Evolutionary conservation across 2,888 invertebrate species (phyloP).

Genomic region (Tenthredo scrophulariae): DNA sequence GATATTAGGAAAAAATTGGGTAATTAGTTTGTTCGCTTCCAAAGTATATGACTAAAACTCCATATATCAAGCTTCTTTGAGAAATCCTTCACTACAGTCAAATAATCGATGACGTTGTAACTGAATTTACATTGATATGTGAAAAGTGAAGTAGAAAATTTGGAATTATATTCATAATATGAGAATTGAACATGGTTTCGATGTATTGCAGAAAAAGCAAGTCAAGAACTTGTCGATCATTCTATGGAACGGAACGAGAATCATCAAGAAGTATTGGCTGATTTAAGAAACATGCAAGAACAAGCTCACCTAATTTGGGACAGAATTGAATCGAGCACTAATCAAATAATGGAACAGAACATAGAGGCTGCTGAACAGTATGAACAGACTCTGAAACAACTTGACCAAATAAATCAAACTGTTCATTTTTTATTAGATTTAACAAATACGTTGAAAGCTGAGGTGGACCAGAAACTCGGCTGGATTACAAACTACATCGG

Average conservation of each 20-base stretch:
- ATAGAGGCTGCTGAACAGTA: constrained; percentile 79
- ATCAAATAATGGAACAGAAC: constrained; percentile 78
- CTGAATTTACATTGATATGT: not conserved
- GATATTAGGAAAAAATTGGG: constrained; percentile 81
- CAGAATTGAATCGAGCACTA: constrained; percentile 78
- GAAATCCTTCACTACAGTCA: not conserved
- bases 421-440: constrained; percentile 75
- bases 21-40: constrained; percentile 61
- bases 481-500: constrained; percentile 75
- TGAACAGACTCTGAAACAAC: constrained; percentile 78
- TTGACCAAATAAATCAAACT: constrained; percentile 80
- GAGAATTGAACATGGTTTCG: constrained; percentile 15
- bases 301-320: constrained; percentile 80
- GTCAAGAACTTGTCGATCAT: constrained; percentile 79
- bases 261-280: constrained; percentile 80
- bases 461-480: constrained; percentile 73
- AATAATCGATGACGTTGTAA: not conserved
- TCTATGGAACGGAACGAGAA: constrained; percentile 78
- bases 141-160: not conserved
- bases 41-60: not conserved
- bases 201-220: constrained; percentile 77
- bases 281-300: constrained; percentile 80
- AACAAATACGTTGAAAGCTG: constrained; percentile 70
- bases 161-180: constrained; percentile 25
- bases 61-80: not conserved